These are phyloP conservation scores for Temnothorax rugatulus DNA, from an alignment of 2,888 invertebrate species.

Conservation along the genomic window DNA sequence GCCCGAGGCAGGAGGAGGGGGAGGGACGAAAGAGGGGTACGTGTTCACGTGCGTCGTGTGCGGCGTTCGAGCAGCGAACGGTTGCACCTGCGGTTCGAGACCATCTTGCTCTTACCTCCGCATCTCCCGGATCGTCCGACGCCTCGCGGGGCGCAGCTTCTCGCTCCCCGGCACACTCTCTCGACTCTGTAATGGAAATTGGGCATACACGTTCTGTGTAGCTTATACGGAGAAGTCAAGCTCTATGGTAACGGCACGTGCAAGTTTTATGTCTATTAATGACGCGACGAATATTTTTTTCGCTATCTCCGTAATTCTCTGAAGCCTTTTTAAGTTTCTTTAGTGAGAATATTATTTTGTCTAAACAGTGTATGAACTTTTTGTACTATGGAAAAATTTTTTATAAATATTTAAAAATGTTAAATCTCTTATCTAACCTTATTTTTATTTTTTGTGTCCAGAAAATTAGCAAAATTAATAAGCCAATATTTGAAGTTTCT, in stretches of 20 bases:
- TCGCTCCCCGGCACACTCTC: conserved; percentile 31
- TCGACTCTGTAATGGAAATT: conserved; percentile 42
- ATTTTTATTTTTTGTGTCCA: too few species aligned
- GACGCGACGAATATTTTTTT: background rate
- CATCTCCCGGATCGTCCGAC: conserved; percentile 17
- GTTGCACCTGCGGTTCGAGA: conserved; percentile 61
- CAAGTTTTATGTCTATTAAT: conserved; percentile 15
- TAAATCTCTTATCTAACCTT: background rate
- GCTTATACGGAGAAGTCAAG: background rate
- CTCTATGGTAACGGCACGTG: conserved; percentile 9
- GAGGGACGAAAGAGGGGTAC: background rate
- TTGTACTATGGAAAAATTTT: background rate
- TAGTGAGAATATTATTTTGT: background rate
- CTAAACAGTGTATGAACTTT: background rate
- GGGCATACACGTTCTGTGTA: background rate
- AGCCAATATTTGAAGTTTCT: background rate
- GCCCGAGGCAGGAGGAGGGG: conserved; percentile 43
- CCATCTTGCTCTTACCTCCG: conserved; percentile 39
- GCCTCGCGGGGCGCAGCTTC: conserved; percentile 44
- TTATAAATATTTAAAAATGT: background rate
- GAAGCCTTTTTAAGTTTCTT: background rate
- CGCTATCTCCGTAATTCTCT: background rate
- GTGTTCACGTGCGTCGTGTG: conserved; percentile 49
- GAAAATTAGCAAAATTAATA: background rate
- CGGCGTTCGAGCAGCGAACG: conserved; percentile 45